Percentiles rank a stretch among this genome's conserved stretches.
Conservation (phyloP, 2,888 invertebrate genomes). For the Drymonia ruficornis region DNA sequence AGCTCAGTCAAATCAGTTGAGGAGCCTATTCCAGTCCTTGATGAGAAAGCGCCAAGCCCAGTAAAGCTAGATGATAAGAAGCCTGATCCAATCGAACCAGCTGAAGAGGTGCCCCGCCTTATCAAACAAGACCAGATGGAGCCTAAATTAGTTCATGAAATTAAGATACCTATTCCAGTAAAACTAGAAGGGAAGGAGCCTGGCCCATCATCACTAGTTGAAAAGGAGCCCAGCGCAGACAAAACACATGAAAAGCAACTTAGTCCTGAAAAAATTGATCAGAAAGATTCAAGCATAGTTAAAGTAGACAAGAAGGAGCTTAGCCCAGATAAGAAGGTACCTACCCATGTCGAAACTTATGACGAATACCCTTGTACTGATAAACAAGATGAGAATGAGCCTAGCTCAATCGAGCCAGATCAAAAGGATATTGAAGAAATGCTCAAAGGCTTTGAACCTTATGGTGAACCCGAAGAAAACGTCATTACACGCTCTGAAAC, state of each 20-base stretch:
- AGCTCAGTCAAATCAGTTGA: slow-evolving; percentile 10
- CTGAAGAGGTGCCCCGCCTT: not conserved
- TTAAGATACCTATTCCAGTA: not conserved
- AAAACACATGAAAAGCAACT: too few relatives aligned
- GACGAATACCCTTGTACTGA: slow-evolving; percentile 14
- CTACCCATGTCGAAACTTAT: slow-evolving; percentile 14
- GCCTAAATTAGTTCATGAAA: slow-evolving; percentile 2
- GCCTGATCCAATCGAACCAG: slow-evolving; percentile 3
- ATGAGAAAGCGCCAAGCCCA: slow-evolving; percentile 8
- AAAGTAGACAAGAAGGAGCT: slow-evolving; percentile 14
- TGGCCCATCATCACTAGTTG: not conserved
- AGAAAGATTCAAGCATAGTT: slow-evolving; percentile 14
- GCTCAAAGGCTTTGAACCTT: slow-evolving; percentile 23
- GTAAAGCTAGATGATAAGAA: not conserved
- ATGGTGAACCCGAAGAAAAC: slow-evolving; percentile 25
- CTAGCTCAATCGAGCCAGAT: not conserved
- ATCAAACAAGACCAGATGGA: slow-evolving; percentile 3
- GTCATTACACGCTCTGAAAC: slow-evolving; percentile 18
- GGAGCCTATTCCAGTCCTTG: slow-evolving; percentile 5
- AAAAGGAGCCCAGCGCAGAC: not conserved
- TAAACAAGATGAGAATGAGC: slow-evolving; percentile 8
- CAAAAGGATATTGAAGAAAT: slow-evolving; percentile 15
- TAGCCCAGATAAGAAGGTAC: slow-evolving; percentile 9
- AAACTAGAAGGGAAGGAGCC: not conserved
- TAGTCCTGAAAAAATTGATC: not conserved